phyloP scores from a whole-genome alignment of 2,888 invertebrate species.

The Lasiommata megera region DNA sequence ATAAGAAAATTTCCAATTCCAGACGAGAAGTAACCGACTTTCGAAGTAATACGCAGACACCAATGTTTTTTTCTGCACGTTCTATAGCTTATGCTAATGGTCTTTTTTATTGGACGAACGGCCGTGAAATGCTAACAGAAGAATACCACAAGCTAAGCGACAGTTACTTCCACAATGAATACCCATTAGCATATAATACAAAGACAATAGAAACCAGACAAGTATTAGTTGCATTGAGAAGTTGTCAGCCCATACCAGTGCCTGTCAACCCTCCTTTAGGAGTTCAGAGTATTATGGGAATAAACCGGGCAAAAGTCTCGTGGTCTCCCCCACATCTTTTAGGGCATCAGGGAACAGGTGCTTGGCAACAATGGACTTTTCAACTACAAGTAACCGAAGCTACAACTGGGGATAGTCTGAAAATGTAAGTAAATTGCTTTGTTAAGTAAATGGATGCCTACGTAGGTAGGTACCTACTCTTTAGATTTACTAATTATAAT shows the following conservation, averaged over 20 bases:
- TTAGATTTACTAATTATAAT: background rate
- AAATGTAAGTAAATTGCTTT: constrained; percentile 50
- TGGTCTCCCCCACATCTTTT: constrained; percentile 91
- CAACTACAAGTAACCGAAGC: constrained; percentile 85
- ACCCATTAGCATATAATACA: constrained; percentile 77
- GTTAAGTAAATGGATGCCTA: too few species aligned
- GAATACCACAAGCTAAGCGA: constrained; percentile 86
- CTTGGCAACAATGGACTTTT: constrained; percentile 89
- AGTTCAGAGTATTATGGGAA: constrained; percentile 91
- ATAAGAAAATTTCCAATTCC: constrained; percentile 32
- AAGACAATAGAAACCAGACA: constrained; percentile 60
- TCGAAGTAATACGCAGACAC: constrained; percentile 87
- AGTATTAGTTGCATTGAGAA: constrained; percentile 81
- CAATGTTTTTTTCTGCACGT: constrained; percentile 87
- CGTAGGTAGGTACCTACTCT: too few species aligned
- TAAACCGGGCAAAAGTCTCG: constrained; percentile 87
- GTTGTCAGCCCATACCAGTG: constrained; percentile 89
- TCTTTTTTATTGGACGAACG: constrained; percentile 93
- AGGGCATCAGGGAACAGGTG: constrained; percentile 86
- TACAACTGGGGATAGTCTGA: constrained; percentile 50
- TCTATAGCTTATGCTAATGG: constrained; percentile 89
- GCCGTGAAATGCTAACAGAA: constrained; percentile 87
- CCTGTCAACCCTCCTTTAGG: constrained; percentile 89
- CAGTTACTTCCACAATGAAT: constrained; percentile 89
- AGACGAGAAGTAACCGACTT: constrained; percentile 87